Conservation (phyloP, 2,113 vertebrate genomes). For the Acanthochromis polyacanthus region DNA sequence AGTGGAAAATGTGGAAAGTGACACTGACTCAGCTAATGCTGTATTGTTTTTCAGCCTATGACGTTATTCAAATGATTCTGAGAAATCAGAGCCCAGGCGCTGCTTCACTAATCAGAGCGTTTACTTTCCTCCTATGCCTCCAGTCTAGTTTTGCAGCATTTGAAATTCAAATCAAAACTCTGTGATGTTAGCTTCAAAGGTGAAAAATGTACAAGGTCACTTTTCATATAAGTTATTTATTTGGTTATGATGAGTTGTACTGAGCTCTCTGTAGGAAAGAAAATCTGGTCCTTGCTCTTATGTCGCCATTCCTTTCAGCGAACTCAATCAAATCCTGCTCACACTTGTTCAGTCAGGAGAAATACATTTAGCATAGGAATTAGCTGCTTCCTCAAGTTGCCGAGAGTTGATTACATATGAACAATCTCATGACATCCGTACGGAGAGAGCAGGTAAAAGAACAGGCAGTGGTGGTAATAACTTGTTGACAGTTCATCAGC, state of each 20-base stretch:
- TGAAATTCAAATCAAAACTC: conserved; percentile 47
- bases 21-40: conserved; percentile 20
- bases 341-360: background rate
- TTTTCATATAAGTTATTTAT: conserved; percentile 6
- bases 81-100: background rate
- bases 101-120: conserved; percentile 19
- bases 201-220: conserved; percentile 22
- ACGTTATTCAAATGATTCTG: conserved; percentile 17
- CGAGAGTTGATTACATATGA: no score
- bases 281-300: background rate
- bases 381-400: no score
- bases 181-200: conserved; percentile 15
- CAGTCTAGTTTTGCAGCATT: background rate
- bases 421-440: no score
- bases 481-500: no score
- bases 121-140: conserved; percentile 1
- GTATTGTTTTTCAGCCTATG: conserved; percentile 31
- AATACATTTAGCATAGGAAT: no score
- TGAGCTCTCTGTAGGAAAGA: background rate
- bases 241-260: background rate
- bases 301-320: background rate
- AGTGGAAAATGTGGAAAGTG: conserved; percentile 14
- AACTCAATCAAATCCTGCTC: background rate
- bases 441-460: no score
- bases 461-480: no score